phyloP scores from a whole-genome alignment of 2,113 vertebrate genomes.

The Murina feae region DNA sequence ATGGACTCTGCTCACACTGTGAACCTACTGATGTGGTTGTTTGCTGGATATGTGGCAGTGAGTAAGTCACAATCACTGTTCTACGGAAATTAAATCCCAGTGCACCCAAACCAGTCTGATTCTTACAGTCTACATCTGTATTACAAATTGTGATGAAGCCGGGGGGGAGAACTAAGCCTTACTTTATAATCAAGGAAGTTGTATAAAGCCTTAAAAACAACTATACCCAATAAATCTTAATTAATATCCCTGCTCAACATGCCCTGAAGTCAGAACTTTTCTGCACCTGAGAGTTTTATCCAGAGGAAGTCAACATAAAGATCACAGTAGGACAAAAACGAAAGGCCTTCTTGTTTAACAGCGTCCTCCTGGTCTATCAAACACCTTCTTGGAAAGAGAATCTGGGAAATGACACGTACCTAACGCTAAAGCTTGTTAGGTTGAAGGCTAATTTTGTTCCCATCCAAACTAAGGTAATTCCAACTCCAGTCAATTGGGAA shows the following conservation, averaged over 20 bases:
- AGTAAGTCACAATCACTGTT: background rate
- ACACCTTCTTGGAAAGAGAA: background rate
- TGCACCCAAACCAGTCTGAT: background rate
- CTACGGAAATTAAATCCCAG: background rate
- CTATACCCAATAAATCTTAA: background rate
- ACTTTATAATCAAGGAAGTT: background rate
- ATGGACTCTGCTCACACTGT: background rate
- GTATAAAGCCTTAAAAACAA: background rate
- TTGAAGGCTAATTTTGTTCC: slow-evolving; percentile 3
- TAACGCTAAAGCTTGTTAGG: background rate
- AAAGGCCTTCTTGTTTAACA: background rate
- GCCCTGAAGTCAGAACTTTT: background rate
- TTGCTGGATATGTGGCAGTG: background rate
- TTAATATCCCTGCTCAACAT: background rate
- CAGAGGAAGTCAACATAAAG: background rate
- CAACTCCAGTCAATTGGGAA: slow-evolving; percentile 1
- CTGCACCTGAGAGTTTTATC: background rate
- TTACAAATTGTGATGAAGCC: background rate
- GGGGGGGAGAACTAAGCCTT: background rate
- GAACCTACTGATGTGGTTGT: background rate
- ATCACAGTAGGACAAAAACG: background rate
- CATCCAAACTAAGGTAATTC: background rate
- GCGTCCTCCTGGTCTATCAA: background rate
- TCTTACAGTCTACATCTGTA: background rate
- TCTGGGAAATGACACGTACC: background rate